A percentile compares a stretch with the other conserved stretches of the same genome.
These are phyloP conservation scores for Operophtera brumata DNA, from an alignment of 2,888 invertebrate species.

Conservation along the genomic window DNA sequence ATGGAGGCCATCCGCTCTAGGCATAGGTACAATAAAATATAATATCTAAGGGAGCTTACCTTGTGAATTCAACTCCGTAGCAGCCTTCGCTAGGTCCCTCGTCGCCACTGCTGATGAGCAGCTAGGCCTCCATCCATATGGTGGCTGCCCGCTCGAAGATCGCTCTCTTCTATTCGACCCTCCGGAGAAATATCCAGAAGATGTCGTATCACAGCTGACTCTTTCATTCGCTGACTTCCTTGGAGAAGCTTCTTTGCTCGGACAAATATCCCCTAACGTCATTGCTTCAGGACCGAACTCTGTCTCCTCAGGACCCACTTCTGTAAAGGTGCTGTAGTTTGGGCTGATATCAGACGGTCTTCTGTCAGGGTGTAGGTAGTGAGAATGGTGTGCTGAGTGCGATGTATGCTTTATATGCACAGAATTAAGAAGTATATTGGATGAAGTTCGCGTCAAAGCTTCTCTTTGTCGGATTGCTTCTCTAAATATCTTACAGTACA, in stretches of 20 bases:
- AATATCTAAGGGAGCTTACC: slow-evolving; percentile 70
- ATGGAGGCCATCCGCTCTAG: too few species aligned
- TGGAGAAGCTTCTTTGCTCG: slow-evolving; percentile 75
- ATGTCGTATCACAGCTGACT: slow-evolving; percentile 75
- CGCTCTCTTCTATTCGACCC: slow-evolving; percentile 75
- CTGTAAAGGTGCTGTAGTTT: slow-evolving; percentile 76
- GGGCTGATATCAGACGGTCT: slow-evolving; percentile 74
- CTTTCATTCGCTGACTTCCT: slow-evolving; percentile 67
- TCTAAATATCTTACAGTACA: slow-evolving; percentile 92
- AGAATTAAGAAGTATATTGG: slow-evolving; percentile 91
- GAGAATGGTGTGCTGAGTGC: slow-evolving; percentile 84
- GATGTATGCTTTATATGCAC: slow-evolving; percentile 91
- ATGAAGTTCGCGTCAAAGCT: slow-evolving; percentile 91
- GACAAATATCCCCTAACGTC: slow-evolving; percentile 70
- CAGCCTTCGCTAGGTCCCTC: slow-evolving; percentile 81
- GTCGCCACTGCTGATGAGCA: slow-evolving; percentile 82
- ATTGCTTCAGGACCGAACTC: slow-evolving; percentile 70
- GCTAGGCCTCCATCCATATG: slow-evolving; percentile 80
- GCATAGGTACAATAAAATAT: too few species aligned
- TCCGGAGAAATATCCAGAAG: slow-evolving; percentile 75
- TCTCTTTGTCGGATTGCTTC: slow-evolving; percentile 91
- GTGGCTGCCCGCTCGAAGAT: slow-evolving; percentile 74
- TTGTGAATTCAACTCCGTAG: slow-evolving; percentile 86
- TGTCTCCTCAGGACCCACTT: slow-evolving; percentile 72
- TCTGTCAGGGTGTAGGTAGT: slow-evolving; percentile 71